Conservation (phyloP, 2,113 vertebrate species). For the Girardinichthys multiradiatus region DNA sequence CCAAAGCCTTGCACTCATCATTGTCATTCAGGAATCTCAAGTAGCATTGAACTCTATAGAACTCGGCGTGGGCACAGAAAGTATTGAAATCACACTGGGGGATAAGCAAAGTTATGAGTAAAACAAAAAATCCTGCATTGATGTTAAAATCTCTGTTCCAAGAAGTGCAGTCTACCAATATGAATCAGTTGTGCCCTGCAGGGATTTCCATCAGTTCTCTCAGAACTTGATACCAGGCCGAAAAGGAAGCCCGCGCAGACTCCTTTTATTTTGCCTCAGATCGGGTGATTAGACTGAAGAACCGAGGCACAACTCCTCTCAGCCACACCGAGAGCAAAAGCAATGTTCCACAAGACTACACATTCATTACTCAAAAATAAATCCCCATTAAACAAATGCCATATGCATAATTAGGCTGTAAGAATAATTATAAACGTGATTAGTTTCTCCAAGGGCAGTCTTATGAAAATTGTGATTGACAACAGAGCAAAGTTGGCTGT, state of each 20-base stretch:
- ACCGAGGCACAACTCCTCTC: conserved; percentile 47
- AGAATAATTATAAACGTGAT: conserved; percentile 78
- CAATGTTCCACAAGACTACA: conserved; percentile 82
- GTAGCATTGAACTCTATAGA: conserved; percentile 35
- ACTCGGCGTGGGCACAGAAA: conserved; percentile 14
- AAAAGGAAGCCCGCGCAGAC: conserved; percentile 35
- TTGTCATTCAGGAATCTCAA: conserved; percentile 37
- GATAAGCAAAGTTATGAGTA: conserved; percentile 23
- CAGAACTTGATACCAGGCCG: conserved; percentile 53
- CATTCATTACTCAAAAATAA: conserved; percentile 79
- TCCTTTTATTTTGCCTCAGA: conserved; percentile 58
- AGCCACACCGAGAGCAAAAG: conserved; percentile 56
- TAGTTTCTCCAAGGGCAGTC: conserved; percentile 68
- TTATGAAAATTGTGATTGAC: conserved; percentile 76
- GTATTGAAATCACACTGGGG: conserved; percentile 5
- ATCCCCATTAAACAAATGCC: conserved; percentile 80
- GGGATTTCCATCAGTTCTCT: conserved; percentile 61
- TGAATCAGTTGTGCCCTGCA: conserved; percentile 34
- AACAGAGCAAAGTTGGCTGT: conserved; percentile 33
- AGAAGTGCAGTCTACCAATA: conserved; percentile 43
- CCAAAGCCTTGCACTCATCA: conserved; percentile 25
- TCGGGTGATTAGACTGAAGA: conserved; percentile 67
- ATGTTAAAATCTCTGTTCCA: conserved; percentile 50
- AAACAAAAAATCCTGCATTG: conserved; percentile 28
- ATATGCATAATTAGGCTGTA: conserved; percentile 75